These are phyloP conservation scores for Oncorhynchus gorbuscha DNA, from an alignment of 2,113 vertebrate species.

Conservation along the genomic window DNA sequence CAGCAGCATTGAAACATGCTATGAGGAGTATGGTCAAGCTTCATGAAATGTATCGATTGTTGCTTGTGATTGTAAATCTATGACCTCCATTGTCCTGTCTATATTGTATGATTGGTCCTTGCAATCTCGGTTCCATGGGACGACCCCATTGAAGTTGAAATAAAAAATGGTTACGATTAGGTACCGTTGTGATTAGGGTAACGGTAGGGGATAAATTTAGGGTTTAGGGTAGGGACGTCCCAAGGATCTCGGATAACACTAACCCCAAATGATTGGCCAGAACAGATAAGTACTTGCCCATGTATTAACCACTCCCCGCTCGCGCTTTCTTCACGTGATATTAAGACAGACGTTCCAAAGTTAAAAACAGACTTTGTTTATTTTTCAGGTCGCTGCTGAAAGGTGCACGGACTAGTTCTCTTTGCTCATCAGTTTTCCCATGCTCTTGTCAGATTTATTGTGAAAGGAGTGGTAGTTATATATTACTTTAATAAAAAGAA, in stretches of 20 bases:
- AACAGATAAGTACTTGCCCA: conserved; percentile 56
- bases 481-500: background rate
- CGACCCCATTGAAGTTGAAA: no score
- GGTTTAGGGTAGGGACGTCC: no score
- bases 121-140: background rate
- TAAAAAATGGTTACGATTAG: no score
- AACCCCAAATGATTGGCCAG: background rate
- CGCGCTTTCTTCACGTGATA: conserved; percentile 64
- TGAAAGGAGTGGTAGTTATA: conserved; percentile 5
- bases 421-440: background rate
- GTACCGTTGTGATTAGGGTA: no score
- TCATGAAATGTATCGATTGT: background rate
- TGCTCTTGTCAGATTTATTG: conserved; percentile 15
- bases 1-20: background rate
- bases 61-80: background rate
- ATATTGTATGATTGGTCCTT: conserved; percentile 56
- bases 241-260: no score
- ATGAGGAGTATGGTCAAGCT: background rate
- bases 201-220: no score
- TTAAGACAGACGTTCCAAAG: conserved; percentile 60
- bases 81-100: background rate
- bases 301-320: conserved; percentile 50
- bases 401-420: conserved; percentile 44
- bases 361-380: conserved; percentile 81
- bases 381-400: conserved; percentile 46